phyloP scores from a whole-genome alignment of 2,797 vertebrate genomes.

The Microctenopoma steveboyesi region DNA sequence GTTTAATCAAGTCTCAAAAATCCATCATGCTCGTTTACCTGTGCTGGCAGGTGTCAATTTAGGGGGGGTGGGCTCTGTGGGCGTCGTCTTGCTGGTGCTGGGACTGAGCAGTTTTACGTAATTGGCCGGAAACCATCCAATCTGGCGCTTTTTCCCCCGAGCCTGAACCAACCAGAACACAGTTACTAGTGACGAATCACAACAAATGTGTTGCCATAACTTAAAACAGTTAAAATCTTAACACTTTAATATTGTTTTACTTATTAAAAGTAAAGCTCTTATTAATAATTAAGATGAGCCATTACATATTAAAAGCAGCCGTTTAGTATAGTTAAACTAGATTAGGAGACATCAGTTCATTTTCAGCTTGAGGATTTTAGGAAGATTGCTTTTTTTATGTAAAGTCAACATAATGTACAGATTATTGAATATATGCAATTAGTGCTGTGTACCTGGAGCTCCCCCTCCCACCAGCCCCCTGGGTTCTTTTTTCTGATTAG shows the following conservation, averaged over 20 bases:
- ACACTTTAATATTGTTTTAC: too few relatives aligned
- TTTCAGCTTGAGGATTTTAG: not conserved
- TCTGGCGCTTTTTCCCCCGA: constrained; percentile 96
- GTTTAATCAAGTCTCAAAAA: too few relatives aligned
- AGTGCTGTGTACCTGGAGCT: constrained; percentile 88
- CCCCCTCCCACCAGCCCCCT: constrained; percentile 99
- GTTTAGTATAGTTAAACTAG: not conserved
- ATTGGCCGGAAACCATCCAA: constrained; percentile 99
- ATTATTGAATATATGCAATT: not conserved
- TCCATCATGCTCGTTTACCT: constrained; percentile 43
- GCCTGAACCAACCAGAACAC: constrained; percentile 81
- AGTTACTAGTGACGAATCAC: too few relatives aligned
- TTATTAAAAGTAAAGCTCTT: too few relatives aligned
- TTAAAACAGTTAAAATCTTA: too few relatives aligned
- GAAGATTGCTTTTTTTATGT: not conserved
- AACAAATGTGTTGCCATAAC: too few relatives aligned
- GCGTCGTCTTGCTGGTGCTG: constrained; percentile 96
- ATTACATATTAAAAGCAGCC: too few relatives aligned
- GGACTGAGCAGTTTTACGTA: constrained; percentile 98
- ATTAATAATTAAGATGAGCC: too few relatives aligned
- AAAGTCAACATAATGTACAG: not conserved
- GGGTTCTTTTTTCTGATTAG: constrained; percentile 98
- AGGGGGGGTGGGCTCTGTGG: constrained; percentile 89
- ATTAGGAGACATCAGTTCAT: not conserved
- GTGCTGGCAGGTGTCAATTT: constrained; percentile 82